Evolutionary conservation across 2,888 invertebrate species (phyloP), one percentile per base, ranked within the genome.

Genomic region (Thera obeliscata): DNA sequence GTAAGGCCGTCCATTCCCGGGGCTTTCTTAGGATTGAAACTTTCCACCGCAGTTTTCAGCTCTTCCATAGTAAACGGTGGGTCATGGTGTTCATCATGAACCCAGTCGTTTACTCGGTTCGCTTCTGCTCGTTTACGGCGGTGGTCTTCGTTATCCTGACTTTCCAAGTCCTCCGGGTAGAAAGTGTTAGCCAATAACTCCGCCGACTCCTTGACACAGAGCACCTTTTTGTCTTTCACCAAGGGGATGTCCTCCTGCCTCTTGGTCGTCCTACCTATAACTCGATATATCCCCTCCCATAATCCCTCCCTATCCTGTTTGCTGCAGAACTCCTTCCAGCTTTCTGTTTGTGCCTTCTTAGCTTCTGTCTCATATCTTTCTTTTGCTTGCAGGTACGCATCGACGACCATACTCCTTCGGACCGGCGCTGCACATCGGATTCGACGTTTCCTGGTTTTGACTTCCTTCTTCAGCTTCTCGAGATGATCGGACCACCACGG

Each of bases 1-100:
- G 61, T 65, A 0, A 65, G 9, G 2, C 65, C 65, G 22, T 65
- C 65, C 0, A 8, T 2, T 0, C 65, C 65, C 6, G 76, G 76
- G 67, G 74, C 74, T 55, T 73, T 76, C 54, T 73, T 76, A 2
- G 72, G 71, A 46, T 70, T 72, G 11, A 74, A 73, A 2, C 56
- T 55, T 0, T n/a, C 11, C 33, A 59, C 12, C 1, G 66, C 62
- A 7, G 8, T 4, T 33, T 6, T 58, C 1, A 73, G 66, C 41
- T 76, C 74, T 1, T 49, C 4, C 6, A n/a, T 11, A 0, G 74
- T 74, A 54, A 74, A 76, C 3, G 12, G 49, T 12, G 49, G 49
- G 12, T 49, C 49, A 12, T 49, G 6, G 6, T 12, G 5, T 3
- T 12, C 49, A 49, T 12, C 49, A 49, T 49, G 49, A 12, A 2